Evolutionary conservation across 2,888 invertebrate species (phyloP).

Genomic region (Apodemia duryi): DNA sequence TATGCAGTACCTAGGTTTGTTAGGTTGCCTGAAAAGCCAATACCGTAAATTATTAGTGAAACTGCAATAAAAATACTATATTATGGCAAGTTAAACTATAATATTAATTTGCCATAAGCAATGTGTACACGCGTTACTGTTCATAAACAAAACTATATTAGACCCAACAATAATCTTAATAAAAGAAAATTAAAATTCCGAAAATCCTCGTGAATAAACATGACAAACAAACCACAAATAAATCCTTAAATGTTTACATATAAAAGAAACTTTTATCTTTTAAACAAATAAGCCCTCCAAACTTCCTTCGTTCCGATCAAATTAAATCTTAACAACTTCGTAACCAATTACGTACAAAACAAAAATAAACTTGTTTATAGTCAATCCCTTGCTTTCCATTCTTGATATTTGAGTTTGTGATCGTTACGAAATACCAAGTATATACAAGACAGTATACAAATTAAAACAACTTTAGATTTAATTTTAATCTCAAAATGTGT

Average conservation of each 20-base stretch:
- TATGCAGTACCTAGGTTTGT: too few species aligned
- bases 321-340: constrained; percentile 20
- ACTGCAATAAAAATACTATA: too few species aligned
- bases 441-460: constrained; percentile 23
- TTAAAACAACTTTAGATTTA: constrained; percentile 33
- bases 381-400: constrained; percentile 27
- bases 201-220: too few species aligned
- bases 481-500: constrained; percentile 32
- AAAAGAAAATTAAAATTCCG: too few species aligned
- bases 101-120: too few species aligned
- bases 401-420: constrained; percentile 25
- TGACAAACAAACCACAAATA: not conserved
- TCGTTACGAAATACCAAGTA: constrained; percentile 25
- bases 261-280: constrained; percentile 11
- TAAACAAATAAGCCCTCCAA: constrained; percentile 14
- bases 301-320: constrained; percentile 16
- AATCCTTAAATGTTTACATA: not conserved
- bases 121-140: too few species aligned
- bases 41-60: too few species aligned
- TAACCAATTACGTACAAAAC: constrained; percentile 22
- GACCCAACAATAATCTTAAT: too few species aligned
- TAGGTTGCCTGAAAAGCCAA: too few species aligned
- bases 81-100: too few species aligned
- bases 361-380: constrained; percentile 25
- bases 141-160: too few species aligned